A percentile compares a stretch with the other conserved stretches of the same genome.
Evolutionary conservation across 2,113 vertebrate genomes (phyloP).

Genomic region (Microtus montanus): DNA sequence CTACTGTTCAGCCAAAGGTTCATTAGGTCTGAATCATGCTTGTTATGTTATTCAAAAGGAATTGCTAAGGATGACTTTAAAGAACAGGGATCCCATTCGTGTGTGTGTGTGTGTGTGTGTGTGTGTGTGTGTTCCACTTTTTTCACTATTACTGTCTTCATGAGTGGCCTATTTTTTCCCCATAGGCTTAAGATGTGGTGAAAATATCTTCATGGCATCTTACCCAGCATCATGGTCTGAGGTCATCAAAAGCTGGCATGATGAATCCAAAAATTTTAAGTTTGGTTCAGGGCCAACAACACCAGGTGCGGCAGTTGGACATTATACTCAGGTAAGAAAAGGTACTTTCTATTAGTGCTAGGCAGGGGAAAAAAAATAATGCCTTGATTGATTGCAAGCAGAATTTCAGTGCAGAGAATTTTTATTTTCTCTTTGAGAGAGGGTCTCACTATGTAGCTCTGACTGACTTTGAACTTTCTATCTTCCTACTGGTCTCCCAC

Average conservation of each 20-base stretch:
- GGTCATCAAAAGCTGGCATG: not conserved
- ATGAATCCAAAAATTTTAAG: not conserved
- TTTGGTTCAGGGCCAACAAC: not conserved
- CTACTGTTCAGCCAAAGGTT: not conserved
- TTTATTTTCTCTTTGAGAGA: not conserved
- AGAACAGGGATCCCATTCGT: not conserved
- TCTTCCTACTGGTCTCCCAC: not conserved
- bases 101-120: not conserved
- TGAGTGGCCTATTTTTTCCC: not conserved
- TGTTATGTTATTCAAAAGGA: not conserved
- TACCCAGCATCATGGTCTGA: rapidly evolving
- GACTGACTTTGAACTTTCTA: not conserved
- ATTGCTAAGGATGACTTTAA: not conserved
- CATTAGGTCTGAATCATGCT: not conserved
- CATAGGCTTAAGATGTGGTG: slow-evolving; percentile 32
- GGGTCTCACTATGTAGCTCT: too few relatives aligned
- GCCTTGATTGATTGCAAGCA: not conserved
- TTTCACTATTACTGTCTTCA: not conserved
- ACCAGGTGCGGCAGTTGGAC: not conserved
- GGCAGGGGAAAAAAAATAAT: not conserved
- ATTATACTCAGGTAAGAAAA: slow-evolving; percentile 54
- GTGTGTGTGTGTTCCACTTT: not conserved
- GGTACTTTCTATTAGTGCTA: not conserved
- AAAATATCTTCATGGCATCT: slow-evolving; percentile 60
- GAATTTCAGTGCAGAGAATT: not conserved